Base-by-base conservation (phyloP, 1,140 invertebrate species). In the Euwallacea fornicatus region DNA sequence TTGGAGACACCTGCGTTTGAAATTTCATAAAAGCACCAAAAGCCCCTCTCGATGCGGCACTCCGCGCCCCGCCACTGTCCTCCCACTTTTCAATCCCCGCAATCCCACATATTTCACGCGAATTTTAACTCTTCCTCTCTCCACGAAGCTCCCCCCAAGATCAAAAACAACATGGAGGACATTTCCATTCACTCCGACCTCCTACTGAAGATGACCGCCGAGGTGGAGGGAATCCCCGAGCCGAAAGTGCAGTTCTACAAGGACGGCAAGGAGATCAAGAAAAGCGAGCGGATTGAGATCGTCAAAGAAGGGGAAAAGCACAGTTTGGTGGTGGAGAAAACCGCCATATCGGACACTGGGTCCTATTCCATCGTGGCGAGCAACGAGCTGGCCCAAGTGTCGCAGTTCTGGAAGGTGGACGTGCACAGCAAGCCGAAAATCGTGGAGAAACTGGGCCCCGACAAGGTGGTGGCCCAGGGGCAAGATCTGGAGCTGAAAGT, bases 321-420 rank as follows among this genome's bases (percentile, higher is more conserved):
- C 76, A 87, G 88, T 33, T 84, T 99, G 16, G 87, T 90, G 11
- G 93, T 99, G 55, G 89, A 91, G 67, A 89, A 93, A 66, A 89
- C 93, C 0, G 87, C 86, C 60, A 83, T 96, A 0, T 92, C 93
- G 41, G 97, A 99, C 81, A 85, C 92, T 42, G 97, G 96, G 7
- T 93, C 91, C n/a, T 99, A 98, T 79, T 95, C 95, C 0, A 90
- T 97, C 10, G 88, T 96, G 1, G 93, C 96, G 0, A 91, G 90
- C 65, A 99, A 98, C 78, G 90, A 95, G 75, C 84, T 94, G 46
- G 93, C 91, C 79, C 92, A 95, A 82, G 92, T 92, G 50, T 93
- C 93, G 0, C 91, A 94, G 77, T 91, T 93, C 78, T 94, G 91
- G 88, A 89, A 91, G 72, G 85, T 93, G 63, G 86, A 88, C 7